Percentiles rank a stretch among this genome's conserved stretches.
Evolutionary conservation across 2,797 vertebrate genomes (phyloP).

Genomic region (Rallus crepitans): DNA sequence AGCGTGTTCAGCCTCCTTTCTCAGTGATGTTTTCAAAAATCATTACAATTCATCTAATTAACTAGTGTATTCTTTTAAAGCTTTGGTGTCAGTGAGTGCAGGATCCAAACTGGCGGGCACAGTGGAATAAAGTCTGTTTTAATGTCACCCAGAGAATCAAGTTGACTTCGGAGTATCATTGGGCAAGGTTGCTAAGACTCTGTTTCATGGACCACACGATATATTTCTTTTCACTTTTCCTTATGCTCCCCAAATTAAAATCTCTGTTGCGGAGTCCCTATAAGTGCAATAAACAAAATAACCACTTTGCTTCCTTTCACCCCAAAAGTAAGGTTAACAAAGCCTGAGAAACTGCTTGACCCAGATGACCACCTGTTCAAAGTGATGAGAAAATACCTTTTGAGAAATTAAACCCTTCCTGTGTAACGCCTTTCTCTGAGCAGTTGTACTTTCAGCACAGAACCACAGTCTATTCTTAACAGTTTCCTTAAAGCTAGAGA

Average conservation of each 20-base stretch:
- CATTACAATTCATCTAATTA: slow-evolving; percentile 25
- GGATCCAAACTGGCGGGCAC: background rate
- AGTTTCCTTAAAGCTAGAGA: background rate
- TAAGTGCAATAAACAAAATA: background rate
- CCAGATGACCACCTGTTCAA: background rate
- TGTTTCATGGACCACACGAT: background rate
- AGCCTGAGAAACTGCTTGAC: slow-evolving; percentile 23
- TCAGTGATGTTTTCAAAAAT: slow-evolving; percentile 10
- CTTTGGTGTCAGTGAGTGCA: slow-evolving; percentile 1
- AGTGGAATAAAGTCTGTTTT: background rate
- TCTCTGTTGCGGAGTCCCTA: background rate
- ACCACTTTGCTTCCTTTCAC: background rate
- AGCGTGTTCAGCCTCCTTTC: background rate
- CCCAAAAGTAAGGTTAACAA: background rate
- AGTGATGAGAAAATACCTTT: background rate
- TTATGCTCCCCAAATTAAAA: background rate
- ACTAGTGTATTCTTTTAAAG: background rate
- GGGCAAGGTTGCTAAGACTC: background rate
- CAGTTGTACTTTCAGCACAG: background rate
- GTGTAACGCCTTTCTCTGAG: background rate
- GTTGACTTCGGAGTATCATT: background rate
- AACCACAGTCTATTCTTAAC: background rate
- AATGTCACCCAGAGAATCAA: background rate
- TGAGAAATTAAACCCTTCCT: background rate
- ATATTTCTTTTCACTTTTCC: background rate